Evolutionary conservation across 2,113 vertebrate genomes (phyloP), one percentile per base, ranked within the genome.

Genomic region (Oryzias javanicus): DNA sequence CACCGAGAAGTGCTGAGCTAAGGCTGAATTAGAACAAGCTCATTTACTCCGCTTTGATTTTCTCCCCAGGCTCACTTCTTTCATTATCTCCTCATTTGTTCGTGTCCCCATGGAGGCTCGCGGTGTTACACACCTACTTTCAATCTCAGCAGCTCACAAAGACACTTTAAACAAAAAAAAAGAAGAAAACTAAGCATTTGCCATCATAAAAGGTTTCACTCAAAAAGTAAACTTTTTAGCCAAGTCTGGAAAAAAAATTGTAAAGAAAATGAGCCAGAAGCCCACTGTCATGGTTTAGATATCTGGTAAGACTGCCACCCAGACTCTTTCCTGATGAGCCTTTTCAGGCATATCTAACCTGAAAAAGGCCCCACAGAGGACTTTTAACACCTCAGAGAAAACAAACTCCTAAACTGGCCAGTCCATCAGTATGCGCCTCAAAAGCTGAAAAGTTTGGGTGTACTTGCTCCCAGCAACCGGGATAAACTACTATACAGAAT

Each of bases 51-150:
- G 79, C 72, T 85, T 72, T 75, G 80, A 78, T 81, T 82, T 81
- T 64, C 54, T 82, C 87, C 82, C 77, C 69, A 77, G 82, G 79
- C 82, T 75, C 53, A 65, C 51, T 78, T 78, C 76, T 85, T 79
- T 76, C 78, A 86, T 86, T 88, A 84, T 88, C 79, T 84, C 50
- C 76, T 82, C 76, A 86, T 83, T 84, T 87, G 72, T 83, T 83
- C 73, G 22, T 64, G 71, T 81, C 74, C 78, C 82, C 65, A 70
- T 78, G 70, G 68, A 69, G 60, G 20, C 55, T 69, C 51, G 42
- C 40, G 47, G 66, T 49, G 20, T 67, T 45, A 14, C 27, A 42
- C 55, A 72, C 51, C 59, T 42, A 62, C 55, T 78, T 73, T 74
- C 70, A 82, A 77, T 83, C 69, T 73, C 67, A 63, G 68, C 14